Base-by-base conservation (phyloP, 2,888 invertebrate species). In the Reticulitermes lucifugus region DNA sequence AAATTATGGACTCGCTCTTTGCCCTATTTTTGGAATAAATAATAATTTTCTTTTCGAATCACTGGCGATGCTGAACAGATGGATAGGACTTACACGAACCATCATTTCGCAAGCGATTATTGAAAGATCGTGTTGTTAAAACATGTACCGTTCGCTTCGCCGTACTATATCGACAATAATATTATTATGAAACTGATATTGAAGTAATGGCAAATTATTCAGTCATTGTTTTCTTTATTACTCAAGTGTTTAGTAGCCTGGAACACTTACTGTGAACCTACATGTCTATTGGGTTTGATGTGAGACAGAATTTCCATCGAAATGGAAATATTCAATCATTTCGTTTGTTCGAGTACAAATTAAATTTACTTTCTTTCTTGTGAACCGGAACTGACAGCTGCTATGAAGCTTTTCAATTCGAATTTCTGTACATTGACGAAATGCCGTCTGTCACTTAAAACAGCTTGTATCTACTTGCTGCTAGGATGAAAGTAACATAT, bases 261-360 rank as follows among this genome's bases (percentile, higher is more conserved):
- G 21, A 73, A 73, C 35, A 29, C 73, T 73, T 73, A 41, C 29
- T 1, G 73, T 12, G 41, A 41, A 41, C 18, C 21, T 41, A 73
- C 73, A 73, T 73, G 73, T 73, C 18, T 73, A 73, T 73, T 73
- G 12, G 70, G 12, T 73, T 73, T 73, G 35, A 73, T 73, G 73
- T 73, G 21, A 41, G 25, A 21, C 25, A 21, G 73, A 73, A 73
- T 73, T 41, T 7, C 73, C 73, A 73, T 3, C 41, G 73, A 73
- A 73, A 73, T 22, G 73, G 73, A 73, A 73, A 73, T 10, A 73
- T 73, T 18, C 73, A 41, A 73, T 41, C 41, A 73, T 73, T 73
- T 41, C 73, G 41, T 73, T 73, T 73, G 73, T 73, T 73, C 6
- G 73, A 21, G 14, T 73, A 41, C 35, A 73, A 73, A 73, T 73